These are phyloP conservation scores for Papilio glaucus DNA, from an alignment of 1,140 invertebrate genomes.

Conservation along the genomic window DNA sequence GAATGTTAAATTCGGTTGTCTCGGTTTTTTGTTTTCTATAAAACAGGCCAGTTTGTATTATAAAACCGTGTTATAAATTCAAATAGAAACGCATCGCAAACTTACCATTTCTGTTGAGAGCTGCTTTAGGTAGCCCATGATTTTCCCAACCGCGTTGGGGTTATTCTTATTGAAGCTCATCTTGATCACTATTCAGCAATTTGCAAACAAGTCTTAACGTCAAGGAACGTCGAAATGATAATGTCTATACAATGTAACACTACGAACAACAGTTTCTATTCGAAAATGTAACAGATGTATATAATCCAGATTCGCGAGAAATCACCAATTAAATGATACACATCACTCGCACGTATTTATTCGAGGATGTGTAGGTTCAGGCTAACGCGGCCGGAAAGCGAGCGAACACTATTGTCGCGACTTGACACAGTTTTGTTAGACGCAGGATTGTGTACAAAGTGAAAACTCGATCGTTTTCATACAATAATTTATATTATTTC, in stretches of 20 bases:
- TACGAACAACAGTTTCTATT: conserved; percentile 59
- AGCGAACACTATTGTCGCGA: conserved; percentile 46
- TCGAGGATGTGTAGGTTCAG: conserved; percentile 39
- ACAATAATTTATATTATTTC: conserved; percentile 59
- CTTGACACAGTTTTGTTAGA: conserved; percentile 62
- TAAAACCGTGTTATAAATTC: background rate
- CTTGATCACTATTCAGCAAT: conserved; percentile 57
- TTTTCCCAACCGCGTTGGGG: conserved; percentile 78
- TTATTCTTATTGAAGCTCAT: conserved; percentile 83
- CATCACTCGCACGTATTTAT: conserved; percentile 56
- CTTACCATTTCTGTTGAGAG: conserved; percentile 82
- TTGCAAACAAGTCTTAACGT: conserved; percentile 47
- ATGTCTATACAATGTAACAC: conserved; percentile 68
- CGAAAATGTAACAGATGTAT: conserved; percentile 54
- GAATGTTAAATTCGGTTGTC: conserved; percentile 42
- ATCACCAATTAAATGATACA: conserved; percentile 57
- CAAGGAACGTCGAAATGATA: conserved; percentile 76
- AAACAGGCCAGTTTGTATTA: no score
- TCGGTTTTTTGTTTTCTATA: no score
- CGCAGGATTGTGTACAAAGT: conserved; percentile 44
- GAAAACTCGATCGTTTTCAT: conserved; percentile 53
- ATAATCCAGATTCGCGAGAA: conserved; percentile 71
- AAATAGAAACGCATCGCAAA: conserved; percentile 37
- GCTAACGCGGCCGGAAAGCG: conserved; percentile 41
- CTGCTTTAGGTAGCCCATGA: conserved; percentile 80